A percentile compares a stretch with the other conserved stretches of the same genome.
Conservation (phyloP, 1,140 invertebrate species). For the Idris sp. region DNA sequence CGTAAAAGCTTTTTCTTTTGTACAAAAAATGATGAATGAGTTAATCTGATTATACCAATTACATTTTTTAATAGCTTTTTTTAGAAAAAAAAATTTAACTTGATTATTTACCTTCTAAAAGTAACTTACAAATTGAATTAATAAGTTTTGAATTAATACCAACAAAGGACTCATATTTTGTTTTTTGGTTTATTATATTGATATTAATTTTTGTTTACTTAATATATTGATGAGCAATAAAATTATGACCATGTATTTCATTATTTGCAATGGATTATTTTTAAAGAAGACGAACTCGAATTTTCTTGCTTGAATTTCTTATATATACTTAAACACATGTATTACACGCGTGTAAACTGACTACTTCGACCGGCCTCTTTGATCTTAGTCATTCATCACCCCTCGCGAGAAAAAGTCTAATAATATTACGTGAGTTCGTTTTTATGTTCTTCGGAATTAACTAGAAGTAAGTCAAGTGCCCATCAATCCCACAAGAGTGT, state of each 20-base stretch:
- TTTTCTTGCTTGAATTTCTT: slow-evolving; percentile 48
- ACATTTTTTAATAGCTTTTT: too few species aligned
- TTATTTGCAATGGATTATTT: slow-evolving; percentile 25
- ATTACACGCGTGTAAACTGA: slow-evolving; percentile 78
- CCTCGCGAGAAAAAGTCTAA: slow-evolving; percentile 76
- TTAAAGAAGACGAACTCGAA: slow-evolving; percentile 33
- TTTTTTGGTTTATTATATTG: too few species aligned
- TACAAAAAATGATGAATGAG: too few species aligned
- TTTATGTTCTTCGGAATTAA: slow-evolving; percentile 46
- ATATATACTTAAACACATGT: slow-evolving; percentile 75
- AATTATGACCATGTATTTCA: background rate
- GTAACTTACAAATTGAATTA: too few species aligned
- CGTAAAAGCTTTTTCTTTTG: background rate
- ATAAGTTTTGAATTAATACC: too few species aligned
- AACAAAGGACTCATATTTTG: too few species aligned
- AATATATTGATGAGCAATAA: too few species aligned
- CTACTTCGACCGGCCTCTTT: slow-evolving; percentile 72
- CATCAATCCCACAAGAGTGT: slow-evolving; percentile 33
- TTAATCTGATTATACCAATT: too few species aligned
- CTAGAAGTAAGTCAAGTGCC: slow-evolving; percentile 44
- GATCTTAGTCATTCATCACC: slow-evolving; percentile 77
- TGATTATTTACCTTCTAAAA: too few species aligned
- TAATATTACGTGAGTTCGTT: slow-evolving; percentile 71
- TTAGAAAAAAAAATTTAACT: too few species aligned
- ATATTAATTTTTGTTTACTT: too few species aligned